A percentile compares a stretch with the other conserved stretches of the same genome.
These are phyloP conservation scores for Helostoma temminkii DNA, from an alignment of 2,797 vertebrate genomes.

Conservation along the genomic window DNA sequence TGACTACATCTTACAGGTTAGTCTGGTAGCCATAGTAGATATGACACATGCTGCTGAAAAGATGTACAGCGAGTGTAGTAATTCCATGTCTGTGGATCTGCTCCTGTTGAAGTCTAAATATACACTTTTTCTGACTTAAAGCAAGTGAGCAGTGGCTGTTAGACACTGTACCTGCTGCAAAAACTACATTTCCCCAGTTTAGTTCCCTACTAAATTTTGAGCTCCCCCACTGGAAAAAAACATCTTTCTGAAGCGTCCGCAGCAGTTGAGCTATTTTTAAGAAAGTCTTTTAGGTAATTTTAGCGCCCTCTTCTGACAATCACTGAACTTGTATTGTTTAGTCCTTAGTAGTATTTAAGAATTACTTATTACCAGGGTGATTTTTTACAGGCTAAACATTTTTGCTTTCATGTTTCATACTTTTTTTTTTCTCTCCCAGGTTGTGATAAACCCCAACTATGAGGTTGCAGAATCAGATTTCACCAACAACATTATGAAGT, in stretches of 20 bases:
- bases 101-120: constrained; percentile 11
- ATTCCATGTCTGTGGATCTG: constrained; percentile 17
- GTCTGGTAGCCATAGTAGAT: constrained; percentile 5
- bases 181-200: not conserved
- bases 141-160: constrained; percentile 2
- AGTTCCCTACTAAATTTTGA: no score
- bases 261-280: not conserved
- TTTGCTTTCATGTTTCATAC: not conserved
- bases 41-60: constrained; percentile 21
- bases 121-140: constrained; percentile 4
- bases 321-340: no score
- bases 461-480: constrained; percentile 96
- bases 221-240: no score
- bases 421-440: constrained; percentile 70
- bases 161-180: not conserved
- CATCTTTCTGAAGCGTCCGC: no score
- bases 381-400: not conserved
- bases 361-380: not conserved
- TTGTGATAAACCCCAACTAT: constrained; percentile 94
- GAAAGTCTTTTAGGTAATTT: not conserved
- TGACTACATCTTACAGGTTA: constrained; percentile 93
- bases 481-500: constrained; percentile 95
- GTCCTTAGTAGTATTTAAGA: no score
- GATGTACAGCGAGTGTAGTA: constrained; percentile 20
- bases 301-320: not conserved